Percentiles rank a stretch among this genome's conserved stretches.
These are phyloP conservation scores for Drosophila dives DNA, from an alignment of 2,888 invertebrate genomes.

Conservation along the genomic window DNA sequence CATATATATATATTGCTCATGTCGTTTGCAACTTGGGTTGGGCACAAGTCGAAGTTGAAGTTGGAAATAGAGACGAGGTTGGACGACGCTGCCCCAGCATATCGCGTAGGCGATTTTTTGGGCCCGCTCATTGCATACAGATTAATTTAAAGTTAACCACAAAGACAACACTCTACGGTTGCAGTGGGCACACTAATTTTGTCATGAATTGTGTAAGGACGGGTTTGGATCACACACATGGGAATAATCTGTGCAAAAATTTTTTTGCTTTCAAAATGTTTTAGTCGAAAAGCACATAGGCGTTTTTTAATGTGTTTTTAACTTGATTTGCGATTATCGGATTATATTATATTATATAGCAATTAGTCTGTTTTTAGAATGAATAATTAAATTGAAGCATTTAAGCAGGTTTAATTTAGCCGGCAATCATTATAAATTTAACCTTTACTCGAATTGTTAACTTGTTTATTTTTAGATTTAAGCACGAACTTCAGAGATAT, in stretches of 20 bases:
- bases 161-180: constrained; percentile 4
- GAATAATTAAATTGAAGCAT: background rate
- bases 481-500: background rate
- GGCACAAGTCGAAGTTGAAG: constrained; percentile 26
- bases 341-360: background rate
- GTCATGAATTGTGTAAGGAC: background rate
- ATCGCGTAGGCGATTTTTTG: constrained; percentile 66
- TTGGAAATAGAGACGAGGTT: constrained; percentile 33
- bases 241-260: background rate
- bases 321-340: background rate
- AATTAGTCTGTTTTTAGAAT: background rate
- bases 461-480: background rate
- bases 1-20: constrained; percentile 2
- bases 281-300: background rate
- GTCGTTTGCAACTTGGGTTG: constrained; percentile 34
- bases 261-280: background rate
- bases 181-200: background rate
- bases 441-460: background rate
- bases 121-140: constrained; percentile 59
- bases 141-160: constrained; percentile 60
- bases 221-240: background rate
- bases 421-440: background rate
- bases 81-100: constrained; percentile 45
- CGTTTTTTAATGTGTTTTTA: background rate
- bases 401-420: background rate